Conservation (phyloP, 35 echinoderm and acorn worm genomes). For the Heliocidaris tuberculata region DNA sequence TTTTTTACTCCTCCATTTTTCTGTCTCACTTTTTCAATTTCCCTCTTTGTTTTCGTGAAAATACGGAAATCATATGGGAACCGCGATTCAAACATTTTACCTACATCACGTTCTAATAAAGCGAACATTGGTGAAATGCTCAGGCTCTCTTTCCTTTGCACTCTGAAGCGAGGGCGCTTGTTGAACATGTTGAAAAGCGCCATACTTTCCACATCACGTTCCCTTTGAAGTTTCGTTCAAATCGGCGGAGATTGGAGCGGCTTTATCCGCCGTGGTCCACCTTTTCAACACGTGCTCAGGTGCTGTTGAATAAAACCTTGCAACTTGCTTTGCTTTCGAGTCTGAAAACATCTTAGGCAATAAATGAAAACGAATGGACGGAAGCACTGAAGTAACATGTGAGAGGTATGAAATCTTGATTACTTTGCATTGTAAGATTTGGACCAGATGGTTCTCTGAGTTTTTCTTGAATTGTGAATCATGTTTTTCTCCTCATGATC, state of each 20-base stretch:
- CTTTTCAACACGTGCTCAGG: neutral
- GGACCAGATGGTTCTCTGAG: neutral
- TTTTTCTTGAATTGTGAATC: neutral
- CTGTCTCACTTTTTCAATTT: neutral
- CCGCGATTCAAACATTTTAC: too few species aligned
- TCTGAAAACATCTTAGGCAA: slow-evolving; percentile 6
- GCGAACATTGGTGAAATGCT: too few species aligned
- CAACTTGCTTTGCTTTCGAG: neutral
- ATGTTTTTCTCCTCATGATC: neutral
- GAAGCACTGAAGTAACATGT: neutral
- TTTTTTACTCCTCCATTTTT: too few species aligned
- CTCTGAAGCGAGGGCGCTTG: neutral
- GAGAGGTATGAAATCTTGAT: neutral
- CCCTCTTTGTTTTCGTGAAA: neutral
- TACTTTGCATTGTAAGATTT: neutral
- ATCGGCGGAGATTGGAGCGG: neutral
- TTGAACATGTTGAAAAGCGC: neutral
- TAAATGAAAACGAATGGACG: slow-evolving; percentile 17
- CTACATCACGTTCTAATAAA: too few species aligned
- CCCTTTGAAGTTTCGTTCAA: neutral
- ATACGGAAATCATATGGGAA: too few species aligned
- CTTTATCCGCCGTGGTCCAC: neutral
- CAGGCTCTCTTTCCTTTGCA: neutral
- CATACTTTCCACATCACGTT: neutral
- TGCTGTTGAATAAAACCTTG: slow-evolving; percentile 5